Evolutionary conservation across 1,140 invertebrate species (phyloP).

Genomic region (Berghia stephanieae): DNA sequence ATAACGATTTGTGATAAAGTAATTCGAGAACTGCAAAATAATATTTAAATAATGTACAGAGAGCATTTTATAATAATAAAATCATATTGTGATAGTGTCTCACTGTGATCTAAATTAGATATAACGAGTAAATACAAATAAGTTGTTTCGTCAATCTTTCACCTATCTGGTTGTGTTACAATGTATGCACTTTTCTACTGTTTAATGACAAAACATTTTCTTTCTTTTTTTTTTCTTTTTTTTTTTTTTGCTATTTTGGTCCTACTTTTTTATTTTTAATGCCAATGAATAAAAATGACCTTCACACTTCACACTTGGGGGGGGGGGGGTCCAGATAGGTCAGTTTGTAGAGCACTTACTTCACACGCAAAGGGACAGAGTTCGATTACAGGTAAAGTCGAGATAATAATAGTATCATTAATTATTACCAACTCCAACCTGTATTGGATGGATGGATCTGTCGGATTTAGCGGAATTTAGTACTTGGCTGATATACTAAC

Average conservation of each 20-base stretch:
- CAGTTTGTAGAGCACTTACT: too few relatives aligned
- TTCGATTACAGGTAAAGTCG: not conserved
- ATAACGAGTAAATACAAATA: not conserved
- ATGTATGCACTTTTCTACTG: not conserved
- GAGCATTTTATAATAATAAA: not conserved
- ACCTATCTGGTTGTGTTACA: not conserved
- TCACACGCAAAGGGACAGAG: too few relatives aligned
- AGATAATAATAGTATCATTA: not conserved
- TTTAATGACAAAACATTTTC: not conserved
- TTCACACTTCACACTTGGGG: not conserved
- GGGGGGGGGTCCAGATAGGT: too few relatives aligned
- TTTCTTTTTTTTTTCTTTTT: slow-evolving; percentile 8
- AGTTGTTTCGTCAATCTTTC: not conserved
- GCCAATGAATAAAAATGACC: not conserved
- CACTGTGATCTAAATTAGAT: not conserved
- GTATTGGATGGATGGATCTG: not conserved
- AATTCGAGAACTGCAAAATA: not conserved
- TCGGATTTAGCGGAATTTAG: not conserved
- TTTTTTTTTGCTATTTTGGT: not conserved
- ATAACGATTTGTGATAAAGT: not conserved
- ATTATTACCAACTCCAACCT: not conserved
- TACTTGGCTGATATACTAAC: not conserved
- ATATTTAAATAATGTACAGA: not conserved
- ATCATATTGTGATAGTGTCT: not conserved
- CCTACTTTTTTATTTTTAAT: not conserved